A percentile compares a stretch with the other conserved stretches of the same genome.
Evolutionary conservation across 1,140 invertebrate genomes (phyloP).

Genomic region (Rhagoletis pomonella): DNA sequence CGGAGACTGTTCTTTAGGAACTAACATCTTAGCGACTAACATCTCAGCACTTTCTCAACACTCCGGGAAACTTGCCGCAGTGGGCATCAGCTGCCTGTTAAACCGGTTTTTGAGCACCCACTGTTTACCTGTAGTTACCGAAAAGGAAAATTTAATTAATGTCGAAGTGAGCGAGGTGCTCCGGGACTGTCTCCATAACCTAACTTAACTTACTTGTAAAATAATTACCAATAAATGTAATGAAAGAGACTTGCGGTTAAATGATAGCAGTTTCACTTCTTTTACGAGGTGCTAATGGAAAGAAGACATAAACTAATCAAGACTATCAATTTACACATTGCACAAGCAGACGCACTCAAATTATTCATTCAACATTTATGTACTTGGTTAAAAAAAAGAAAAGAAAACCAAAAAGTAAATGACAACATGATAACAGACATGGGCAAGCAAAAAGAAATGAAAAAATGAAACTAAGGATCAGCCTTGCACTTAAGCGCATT

Average conservation of each 20-base stretch:
- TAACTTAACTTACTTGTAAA: not conserved
- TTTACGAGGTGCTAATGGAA: constrained; percentile 29
- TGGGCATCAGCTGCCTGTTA: no score
- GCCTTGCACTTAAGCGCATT: constrained; percentile 22
- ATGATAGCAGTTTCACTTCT: constrained; percentile 10
- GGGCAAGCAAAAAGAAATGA: not conserved
- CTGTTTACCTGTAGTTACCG: no score
- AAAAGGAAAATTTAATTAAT: no score
- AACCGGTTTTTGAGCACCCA: no score
- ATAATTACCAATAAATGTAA: not conserved
- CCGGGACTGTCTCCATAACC: no score
- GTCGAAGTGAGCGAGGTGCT: no score
- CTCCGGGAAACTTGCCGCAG: no score
- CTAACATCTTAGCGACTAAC: no score
- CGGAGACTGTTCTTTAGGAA: no score
- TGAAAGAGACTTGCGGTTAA: not conserved
- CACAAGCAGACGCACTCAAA: not conserved
- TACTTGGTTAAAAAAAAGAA: not conserved
- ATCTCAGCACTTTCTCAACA: no score
- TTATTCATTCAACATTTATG: not conserved
- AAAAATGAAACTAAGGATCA: not conserved
- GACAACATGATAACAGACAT: not conserved
- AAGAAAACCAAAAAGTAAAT: not conserved
- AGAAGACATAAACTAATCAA: constrained; percentile 9
- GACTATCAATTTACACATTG: not conserved